Conservation (phyloP, 2,797 vertebrate genomes). For the Champsocephalus gunnari region DNA sequence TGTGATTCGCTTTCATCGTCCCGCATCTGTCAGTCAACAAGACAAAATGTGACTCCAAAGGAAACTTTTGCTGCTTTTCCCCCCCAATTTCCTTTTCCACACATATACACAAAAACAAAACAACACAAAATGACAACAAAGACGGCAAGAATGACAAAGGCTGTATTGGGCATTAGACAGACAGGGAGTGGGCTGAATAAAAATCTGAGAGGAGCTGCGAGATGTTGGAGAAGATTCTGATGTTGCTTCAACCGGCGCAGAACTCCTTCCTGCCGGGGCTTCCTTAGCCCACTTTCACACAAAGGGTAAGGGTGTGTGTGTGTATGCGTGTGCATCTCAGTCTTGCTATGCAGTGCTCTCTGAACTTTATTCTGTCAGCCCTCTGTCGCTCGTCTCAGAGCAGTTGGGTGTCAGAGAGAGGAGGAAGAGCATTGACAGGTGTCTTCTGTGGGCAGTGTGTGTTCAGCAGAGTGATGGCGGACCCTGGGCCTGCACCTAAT, state of each 20-base stretch:
- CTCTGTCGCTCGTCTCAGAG: conserved; percentile 55
- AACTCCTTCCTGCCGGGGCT: conserved; percentile 49
- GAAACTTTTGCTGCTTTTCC: conserved; percentile 60
- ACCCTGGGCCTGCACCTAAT: conserved; percentile 73
- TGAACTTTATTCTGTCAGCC: conserved; percentile 70
- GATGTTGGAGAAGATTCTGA: conserved; percentile 59
- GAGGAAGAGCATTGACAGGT: conserved; percentile 73
- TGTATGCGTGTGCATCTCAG: conserved; percentile 30
- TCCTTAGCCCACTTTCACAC: conserved; percentile 58
- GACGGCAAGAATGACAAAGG: conserved; percentile 46
- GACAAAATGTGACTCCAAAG: conserved; percentile 71
- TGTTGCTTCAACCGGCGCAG: conserved; percentile 47
- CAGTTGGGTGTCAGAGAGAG: conserved; percentile 61
- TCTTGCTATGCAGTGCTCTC: conserved; percentile 59
- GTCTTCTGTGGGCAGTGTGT: conserved; percentile 72
- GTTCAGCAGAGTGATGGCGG: conserved; percentile 53
- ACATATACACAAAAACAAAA: conserved; percentile 39
- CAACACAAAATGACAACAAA: conserved; percentile 60
- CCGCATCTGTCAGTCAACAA: conserved; percentile 71
- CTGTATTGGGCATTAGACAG: conserved; percentile 61
- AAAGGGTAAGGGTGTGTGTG: conserved; percentile 28
- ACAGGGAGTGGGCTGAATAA: conserved; percentile 60
- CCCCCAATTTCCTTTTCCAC: conserved; percentile 42
- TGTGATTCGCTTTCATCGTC: conserved; percentile 76
- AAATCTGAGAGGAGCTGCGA: conserved; percentile 52